Percentiles rank a stretch among this genome's conserved stretches.
These are phyloP conservation scores for Leucania comma DNA, from an alignment of 2,888 invertebrate species.

Conservation along the genomic window DNA sequence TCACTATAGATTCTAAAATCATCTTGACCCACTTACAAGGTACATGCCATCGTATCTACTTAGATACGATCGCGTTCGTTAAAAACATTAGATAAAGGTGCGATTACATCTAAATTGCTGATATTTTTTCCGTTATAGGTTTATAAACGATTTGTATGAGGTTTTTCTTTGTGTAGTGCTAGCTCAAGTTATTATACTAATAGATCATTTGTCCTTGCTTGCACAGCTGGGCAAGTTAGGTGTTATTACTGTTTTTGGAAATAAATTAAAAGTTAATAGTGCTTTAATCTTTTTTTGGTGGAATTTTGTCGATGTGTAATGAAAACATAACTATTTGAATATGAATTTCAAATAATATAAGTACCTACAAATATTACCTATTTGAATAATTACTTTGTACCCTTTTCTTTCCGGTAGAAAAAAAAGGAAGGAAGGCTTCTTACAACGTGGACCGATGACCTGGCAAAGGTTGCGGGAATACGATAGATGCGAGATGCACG, in stretches of 20 bases:
- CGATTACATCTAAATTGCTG: slow-evolving; percentile 42
- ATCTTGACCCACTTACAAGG: slow-evolving; percentile 63
- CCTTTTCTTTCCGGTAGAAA: too few species aligned
- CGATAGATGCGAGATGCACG: too few species aligned
- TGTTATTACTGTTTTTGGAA: not conserved
- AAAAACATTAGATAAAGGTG: slow-evolving; percentile 37
- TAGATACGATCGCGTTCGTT: slow-evolving; percentile 42
- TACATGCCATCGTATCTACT: slow-evolving; percentile 40
- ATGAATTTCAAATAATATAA: too few species aligned
- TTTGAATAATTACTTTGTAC: too few species aligned
- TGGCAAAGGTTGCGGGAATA: too few species aligned
- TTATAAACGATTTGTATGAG: slow-evolving; percentile 1
- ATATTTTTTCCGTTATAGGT: slow-evolving; percentile 36
- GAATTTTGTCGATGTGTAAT: not conserved
- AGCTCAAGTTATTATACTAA: slow-evolving; percentile 4
- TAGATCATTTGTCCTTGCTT: slow-evolving; percentile 18
- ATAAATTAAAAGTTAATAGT: too few species aligned
- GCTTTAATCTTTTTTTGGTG: not conserved
- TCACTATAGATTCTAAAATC: slow-evolving; percentile 68
- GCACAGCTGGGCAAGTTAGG: not conserved
- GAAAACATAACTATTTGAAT: not conserved
- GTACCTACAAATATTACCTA: too few species aligned
- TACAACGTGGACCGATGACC: too few species aligned
- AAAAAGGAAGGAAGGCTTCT: too few species aligned
- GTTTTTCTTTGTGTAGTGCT: slow-evolving; percentile 20